phyloP scores from a whole-genome alignment of 2,113 vertebrate genomes.

The Macrotis lagotis region DNA sequence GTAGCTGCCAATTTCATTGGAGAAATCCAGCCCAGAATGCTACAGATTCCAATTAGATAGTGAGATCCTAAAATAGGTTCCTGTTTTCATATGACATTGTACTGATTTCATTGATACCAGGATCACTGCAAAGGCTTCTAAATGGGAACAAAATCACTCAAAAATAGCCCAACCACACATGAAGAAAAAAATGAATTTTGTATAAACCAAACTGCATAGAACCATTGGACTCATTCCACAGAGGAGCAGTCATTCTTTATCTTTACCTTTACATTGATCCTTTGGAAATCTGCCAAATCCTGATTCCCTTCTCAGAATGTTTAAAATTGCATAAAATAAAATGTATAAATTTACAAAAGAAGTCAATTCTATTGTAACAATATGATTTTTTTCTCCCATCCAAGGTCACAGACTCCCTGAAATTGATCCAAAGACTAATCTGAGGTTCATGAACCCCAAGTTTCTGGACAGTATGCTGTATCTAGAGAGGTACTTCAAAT shows the following conservation, averaged over 20 bases:
- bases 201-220: background rate
- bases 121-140: background rate
- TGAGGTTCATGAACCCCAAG: background rate
- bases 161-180: background rate
- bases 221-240: background rate
- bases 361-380: background rate
- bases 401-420: background rate
- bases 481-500: background rate
- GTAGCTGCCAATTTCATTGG: too few relatives aligned
- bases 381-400: background rate
- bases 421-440: background rate
- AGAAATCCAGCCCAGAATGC: too few relatives aligned
- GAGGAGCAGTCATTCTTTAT: too few relatives aligned
- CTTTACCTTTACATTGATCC: background rate
- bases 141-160: background rate
- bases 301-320: background rate
- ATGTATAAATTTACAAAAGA: background rate
- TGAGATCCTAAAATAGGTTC: too few relatives aligned
- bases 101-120: background rate
- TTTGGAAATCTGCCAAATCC: background rate
- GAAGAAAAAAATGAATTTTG: background rate
- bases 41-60: too few relatives aligned
- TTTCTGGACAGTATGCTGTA: too few relatives aligned
- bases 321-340: background rate
- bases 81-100: background rate